Evolutionary conservation across 2,113 vertebrate species (phyloP).

Genomic region (Esox niger): DNA sequence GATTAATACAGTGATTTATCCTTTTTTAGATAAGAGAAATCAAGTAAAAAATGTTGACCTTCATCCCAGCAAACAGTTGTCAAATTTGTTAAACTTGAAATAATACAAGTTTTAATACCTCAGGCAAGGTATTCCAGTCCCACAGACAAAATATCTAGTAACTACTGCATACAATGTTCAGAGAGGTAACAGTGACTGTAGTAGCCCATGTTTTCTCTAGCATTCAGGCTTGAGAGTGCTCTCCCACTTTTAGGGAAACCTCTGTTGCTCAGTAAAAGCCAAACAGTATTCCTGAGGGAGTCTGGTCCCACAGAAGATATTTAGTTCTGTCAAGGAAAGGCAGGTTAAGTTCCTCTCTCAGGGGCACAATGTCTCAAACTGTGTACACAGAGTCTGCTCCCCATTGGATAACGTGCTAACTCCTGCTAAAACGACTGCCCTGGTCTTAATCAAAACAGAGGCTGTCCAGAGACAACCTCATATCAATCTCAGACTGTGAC

Average conservation of each 20-base stretch:
- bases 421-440: slow-evolving; percentile 37
- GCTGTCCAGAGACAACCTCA: slow-evolving; percentile 38
- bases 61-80: too few relatives aligned
- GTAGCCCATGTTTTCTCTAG: not conserved
- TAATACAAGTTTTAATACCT: too few relatives aligned
- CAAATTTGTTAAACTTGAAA: too few relatives aligned
- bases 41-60: too few relatives aligned
- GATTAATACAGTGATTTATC: too few relatives aligned
- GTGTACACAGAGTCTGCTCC: slow-evolving; percentile 37
- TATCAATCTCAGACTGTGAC: slow-evolving; percentile 36
- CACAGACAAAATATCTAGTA: too few relatives aligned
- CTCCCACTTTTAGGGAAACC: slow-evolving; percentile 33
- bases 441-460: slow-evolving; percentile 53
- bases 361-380: slow-evolving; percentile 47
- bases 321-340: slow-evolving; percentile 42
- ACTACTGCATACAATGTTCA: too few relatives aligned
- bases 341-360: slow-evolving; percentile 50
- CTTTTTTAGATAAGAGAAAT: too few relatives aligned
- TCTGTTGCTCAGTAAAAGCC: slow-evolving; percentile 31
- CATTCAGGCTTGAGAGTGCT: too few relatives aligned
- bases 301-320: slow-evolving; percentile 47
- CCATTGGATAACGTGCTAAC: slow-evolving; percentile 50
- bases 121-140: too few relatives aligned
- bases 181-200: not conserved
- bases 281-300: slow-evolving; percentile 44